phyloP scores from a whole-genome alignment of 2,888 invertebrate species.

The Thalpophila matura region DNA sequence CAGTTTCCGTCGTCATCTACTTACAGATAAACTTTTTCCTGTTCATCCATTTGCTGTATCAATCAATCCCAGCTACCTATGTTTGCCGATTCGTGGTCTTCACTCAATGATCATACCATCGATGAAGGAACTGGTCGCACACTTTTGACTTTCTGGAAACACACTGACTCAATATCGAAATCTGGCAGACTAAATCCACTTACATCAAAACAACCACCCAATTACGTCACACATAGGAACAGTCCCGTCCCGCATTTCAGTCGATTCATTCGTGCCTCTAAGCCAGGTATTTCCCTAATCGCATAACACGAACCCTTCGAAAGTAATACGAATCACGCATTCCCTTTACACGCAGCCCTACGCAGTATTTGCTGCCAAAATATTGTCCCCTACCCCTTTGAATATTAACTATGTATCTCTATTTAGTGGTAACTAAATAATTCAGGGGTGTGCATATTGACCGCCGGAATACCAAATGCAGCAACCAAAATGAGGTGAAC shows the following conservation, averaged over 20 bases:
- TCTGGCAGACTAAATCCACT: neutral
- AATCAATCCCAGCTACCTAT: no score
- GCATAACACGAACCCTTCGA: constrained; percentile 61
- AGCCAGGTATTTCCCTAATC: constrained; percentile 64
- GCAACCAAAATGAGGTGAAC: constrained; percentile 65
- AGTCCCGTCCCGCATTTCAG: constrained; percentile 26
- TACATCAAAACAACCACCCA: constrained; percentile 7
- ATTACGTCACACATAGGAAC: constrained; percentile 12
- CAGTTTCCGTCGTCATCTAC: no score
- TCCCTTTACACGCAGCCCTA: constrained; percentile 77
- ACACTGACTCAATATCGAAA: neutral
- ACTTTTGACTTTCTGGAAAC: no score
- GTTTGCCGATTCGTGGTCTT: no score
- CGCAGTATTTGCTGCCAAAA: constrained; percentile 78
- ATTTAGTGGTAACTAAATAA: constrained; percentile 86
- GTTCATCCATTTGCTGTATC: no score
- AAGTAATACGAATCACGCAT: constrained; percentile 77
- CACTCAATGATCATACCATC: no score
- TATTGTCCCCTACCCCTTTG: constrained; percentile 81
- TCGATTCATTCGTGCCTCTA: constrained; percentile 37
- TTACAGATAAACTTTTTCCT: no score
- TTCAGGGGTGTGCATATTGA: constrained; percentile 83
- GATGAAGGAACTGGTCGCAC: no score
- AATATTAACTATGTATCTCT: constrained; percentile 85
- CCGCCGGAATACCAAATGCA: constrained; percentile 77